Conservation (phyloP, 2,113 vertebrate genomes). For the Psilopsiagon aurifrons region DNA sequence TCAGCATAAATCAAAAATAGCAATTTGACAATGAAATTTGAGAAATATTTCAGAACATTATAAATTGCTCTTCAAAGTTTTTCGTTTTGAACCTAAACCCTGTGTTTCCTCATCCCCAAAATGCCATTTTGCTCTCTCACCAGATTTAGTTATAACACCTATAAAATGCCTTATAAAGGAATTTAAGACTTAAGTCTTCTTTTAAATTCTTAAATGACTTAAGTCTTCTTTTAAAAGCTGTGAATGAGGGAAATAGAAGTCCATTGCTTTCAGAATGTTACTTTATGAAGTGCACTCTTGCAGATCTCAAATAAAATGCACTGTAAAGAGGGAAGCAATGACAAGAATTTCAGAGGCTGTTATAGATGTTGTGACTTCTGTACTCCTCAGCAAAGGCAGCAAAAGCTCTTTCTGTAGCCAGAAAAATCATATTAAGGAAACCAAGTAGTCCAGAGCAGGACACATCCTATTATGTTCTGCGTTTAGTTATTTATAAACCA, state of each 20-base stretch:
- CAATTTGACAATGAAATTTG: background rate
- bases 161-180: background rate
- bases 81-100: background rate
- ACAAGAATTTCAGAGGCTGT: background rate
- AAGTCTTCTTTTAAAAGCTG: background rate
- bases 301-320: background rate
- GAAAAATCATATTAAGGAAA: background rate
- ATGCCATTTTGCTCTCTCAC: background rate
- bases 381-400: background rate
- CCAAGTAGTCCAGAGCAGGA: background rate
- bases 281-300: background rate
- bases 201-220: background rate
- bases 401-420: background rate
- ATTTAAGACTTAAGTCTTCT: background rate
- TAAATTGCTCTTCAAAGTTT: background rate
- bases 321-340: background rate
- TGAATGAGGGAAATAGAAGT: background rate
- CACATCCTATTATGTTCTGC: background rate
- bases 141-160: background rate
- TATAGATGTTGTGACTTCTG: background rate
- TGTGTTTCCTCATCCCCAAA: background rate
- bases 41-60: background rate
- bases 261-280: background rate
- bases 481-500: background rate
- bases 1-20: background rate